phyloP scores from a whole-genome alignment of 2,797 vertebrate species.

The Protonibea diacanthus region DNA sequence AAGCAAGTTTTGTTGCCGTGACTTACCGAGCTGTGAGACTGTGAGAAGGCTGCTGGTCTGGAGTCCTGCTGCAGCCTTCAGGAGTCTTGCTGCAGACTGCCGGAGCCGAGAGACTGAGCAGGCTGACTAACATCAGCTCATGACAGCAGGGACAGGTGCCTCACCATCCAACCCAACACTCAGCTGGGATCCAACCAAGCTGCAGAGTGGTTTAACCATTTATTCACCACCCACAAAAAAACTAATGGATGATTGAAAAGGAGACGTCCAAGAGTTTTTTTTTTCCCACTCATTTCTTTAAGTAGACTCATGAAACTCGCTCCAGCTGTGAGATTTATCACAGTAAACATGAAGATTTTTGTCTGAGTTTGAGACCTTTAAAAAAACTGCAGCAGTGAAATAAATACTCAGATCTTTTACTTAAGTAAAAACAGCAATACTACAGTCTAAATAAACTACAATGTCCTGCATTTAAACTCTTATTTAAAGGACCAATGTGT shows the following conservation, averaged over 20 bases:
- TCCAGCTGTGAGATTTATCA: background rate
- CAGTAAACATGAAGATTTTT: background rate
- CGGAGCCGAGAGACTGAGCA: constrained; percentile 16
- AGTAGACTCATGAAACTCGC: background rate
- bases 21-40: constrained; percentile 57
- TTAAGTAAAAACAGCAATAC: background rate
- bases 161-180: constrained; percentile 31
- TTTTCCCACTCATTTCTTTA: background rate
- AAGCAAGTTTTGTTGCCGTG: background rate
- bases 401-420: background rate
- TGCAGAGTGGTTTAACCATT: constrained; percentile 50
- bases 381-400: background rate
- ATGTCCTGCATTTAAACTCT: background rate
- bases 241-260: background rate
- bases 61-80: constrained; percentile 42
- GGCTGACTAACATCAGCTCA: constrained; percentile 56
- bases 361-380: background rate
- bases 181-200: background rate
- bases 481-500: background rate
- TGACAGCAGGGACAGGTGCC: constrained; percentile 51
- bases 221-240: background rate
- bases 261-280: background rate
- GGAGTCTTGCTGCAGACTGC: constrained; percentile 44
- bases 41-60: constrained; percentile 16
- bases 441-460: background rate